Conservation (phyloP, 2,797 vertebrate genomes). For the Tachyglossus aculeatus region DNA sequence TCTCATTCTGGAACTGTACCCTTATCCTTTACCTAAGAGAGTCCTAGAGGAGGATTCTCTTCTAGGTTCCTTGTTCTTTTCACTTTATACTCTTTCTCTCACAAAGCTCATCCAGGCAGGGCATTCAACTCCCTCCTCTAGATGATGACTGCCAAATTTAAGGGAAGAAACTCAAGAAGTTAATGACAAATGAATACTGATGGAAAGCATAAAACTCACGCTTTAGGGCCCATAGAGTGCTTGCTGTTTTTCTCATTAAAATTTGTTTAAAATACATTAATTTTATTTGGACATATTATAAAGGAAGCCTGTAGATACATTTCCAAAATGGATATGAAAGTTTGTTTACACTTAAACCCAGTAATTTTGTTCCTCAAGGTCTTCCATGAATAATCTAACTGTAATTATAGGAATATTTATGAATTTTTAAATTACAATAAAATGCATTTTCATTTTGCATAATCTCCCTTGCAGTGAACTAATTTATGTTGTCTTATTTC, state of each 20-base stretch:
- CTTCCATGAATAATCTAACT: neutral
- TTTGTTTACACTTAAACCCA: neutral
- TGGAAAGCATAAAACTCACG: too few species aligned
- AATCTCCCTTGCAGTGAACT: neutral
- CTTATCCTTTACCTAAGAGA: too few species aligned
- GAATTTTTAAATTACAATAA: slow-evolving; percentile 10
- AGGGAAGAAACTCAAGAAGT: too few species aligned
- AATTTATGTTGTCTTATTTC: slow-evolving; percentile 4
- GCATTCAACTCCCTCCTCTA: too few species aligned
- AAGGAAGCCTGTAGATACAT: neutral
- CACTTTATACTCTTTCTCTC: too few species aligned
- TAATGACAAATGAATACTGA: too few species aligned
- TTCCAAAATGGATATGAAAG: neutral
- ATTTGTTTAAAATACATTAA: neutral
- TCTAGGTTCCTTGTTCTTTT: too few species aligned
- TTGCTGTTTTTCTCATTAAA: neutral
- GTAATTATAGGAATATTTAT: neutral
- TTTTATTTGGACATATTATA: neutral
- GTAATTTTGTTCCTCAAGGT: neutral
- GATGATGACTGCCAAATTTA: too few species aligned
- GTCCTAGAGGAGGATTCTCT: too few species aligned
- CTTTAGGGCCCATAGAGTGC: too few species aligned
- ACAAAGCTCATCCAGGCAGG: too few species aligned
- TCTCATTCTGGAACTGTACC: too few species aligned
- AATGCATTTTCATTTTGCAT: slow-evolving; percentile 20